Base-by-base conservation (phyloP, 1,140 invertebrate genomes). In the Bradysia coprophila region DNA sequence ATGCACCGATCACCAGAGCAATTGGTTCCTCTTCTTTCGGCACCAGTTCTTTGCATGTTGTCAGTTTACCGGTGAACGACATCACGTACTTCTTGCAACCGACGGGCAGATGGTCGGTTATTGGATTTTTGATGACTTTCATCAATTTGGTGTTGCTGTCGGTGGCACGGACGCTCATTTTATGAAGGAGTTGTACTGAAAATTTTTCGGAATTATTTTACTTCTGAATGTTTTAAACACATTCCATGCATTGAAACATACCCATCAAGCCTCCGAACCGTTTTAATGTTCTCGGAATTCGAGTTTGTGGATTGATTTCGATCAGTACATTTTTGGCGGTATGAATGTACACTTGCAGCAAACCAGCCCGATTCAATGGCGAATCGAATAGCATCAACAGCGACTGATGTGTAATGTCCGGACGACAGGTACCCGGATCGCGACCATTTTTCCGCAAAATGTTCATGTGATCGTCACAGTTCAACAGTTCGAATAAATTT, bases 261-360 rank as follows among this genome's bases (percentile, higher is more conserved):
- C 90, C 90, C 80, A 99, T 98, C 15, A 98, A 64, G 33, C 93
- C 94, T 55, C 92, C 90, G 74, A 99, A 99, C 56, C 95, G 72
- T 57, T 97, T 95, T 57, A 94, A 98, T 11, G 95, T 98, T 52
- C 95, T 73, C 1, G 96, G 96, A 57, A 99, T 95, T 55, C 95
- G 77, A 8, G 93, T 98, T 63, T 97, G 93, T 36, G 96, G 94
- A 67, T 95, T 93, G 19, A 99, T 78, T 79, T 98, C 92, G 53
- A 99, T 98, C 0, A 99, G 65, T 34, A 97, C 91, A 76, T 98
- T 98, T 56, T 89, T 86, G 51, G 82, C 85, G 31, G 95, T 98
- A 49, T 90, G 87, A 45, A 99, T 73, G 57, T 94, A 99, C 1
- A 99, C 89, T 69, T 88, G 83, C 13, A 90, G 58, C 9, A 89